Evolutionary conservation across 1,140 invertebrate genomes (phyloP).

Genomic region (Bombyx mandarina): DNA sequence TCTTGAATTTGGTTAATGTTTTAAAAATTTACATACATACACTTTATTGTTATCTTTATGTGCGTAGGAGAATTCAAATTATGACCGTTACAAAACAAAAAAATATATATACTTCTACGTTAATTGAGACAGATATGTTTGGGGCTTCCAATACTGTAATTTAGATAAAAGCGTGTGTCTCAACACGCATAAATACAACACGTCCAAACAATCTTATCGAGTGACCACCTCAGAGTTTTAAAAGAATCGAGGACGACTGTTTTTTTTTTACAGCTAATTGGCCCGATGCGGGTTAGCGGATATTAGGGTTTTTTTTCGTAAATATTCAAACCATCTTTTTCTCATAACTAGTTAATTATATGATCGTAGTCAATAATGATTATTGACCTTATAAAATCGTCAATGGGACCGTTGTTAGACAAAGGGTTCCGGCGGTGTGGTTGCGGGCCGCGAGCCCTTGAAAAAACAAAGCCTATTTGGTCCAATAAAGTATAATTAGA

Average conservation of each 20-base stretch:
- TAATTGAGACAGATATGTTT: conserved; percentile 61
- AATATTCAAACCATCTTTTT: conserved; percentile 16
- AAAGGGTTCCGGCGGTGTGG: conserved; percentile 44
- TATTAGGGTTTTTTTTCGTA: conserved; percentile 6
- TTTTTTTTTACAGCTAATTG: conserved; percentile 10
- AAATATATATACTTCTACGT: conserved; percentile 7
- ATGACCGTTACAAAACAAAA: no score
- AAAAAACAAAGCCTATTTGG: conserved; percentile 65
- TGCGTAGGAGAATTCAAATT: no score
- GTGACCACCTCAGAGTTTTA: conserved; percentile 53
- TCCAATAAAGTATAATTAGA: conserved; percentile 65
- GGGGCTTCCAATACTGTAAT: conserved; percentile 62
- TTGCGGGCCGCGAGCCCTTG: conserved; percentile 24
- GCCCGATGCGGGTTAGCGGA: conserved; percentile 11
- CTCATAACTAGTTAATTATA: conserved; percentile 56
- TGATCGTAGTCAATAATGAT: conserved; percentile 61
- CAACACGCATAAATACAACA: conserved; percentile 58
- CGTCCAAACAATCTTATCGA: conserved; percentile 57
- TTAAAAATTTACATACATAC: no score
- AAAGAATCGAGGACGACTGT: conserved; percentile 42
- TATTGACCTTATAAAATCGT: conserved; percentile 67
- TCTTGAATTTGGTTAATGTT: no score
- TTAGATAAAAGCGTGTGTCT: conserved; percentile 58
- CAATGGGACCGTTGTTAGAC: conserved; percentile 51
- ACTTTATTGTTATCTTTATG: no score